phyloP scores from a whole-genome alignment of 2,113 vertebrate species.

The Lipophrys pholis region DNA sequence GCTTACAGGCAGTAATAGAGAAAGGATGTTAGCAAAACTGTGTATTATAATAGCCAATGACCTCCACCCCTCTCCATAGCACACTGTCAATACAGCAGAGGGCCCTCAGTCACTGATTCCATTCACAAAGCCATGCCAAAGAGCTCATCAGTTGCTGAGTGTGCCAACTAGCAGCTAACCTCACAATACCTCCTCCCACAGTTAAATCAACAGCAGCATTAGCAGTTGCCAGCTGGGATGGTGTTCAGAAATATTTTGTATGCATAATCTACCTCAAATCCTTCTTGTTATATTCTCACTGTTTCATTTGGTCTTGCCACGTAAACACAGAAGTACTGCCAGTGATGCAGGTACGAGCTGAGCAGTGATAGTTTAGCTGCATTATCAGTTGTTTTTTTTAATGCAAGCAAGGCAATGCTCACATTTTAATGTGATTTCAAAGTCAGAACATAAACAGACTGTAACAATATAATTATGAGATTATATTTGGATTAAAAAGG shows the following conservation, averaged over 20 bases:
- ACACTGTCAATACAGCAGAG: slow-evolving; percentile 44
- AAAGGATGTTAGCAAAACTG: slow-evolving; percentile 61
- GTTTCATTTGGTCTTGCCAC: slow-evolving; percentile 3
- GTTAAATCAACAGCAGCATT: slow-evolving; percentile 47
- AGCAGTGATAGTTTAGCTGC: slow-evolving; percentile 1
- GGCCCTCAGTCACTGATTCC: slow-evolving; percentile 50
- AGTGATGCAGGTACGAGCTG: slow-evolving; percentile 9
- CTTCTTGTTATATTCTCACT: slow-evolving; percentile 19
- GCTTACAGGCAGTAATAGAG: slow-evolving; percentile 50
- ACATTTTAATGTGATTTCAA: neutral
- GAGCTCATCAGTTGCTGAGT: slow-evolving; percentile 49
- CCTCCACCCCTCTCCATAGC: slow-evolving; percentile 56
- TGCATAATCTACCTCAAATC: slow-evolving; percentile 39
- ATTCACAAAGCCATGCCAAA: slow-evolving; percentile 57
- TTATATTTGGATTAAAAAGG: slow-evolving; percentile 7
- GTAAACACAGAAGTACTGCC: neutral
- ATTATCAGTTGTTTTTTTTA: neutral
- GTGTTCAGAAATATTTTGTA: slow-evolving; percentile 51
- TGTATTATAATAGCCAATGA: slow-evolving; percentile 52
- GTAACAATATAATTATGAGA: slow-evolving; percentile 9
- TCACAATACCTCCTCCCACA: slow-evolving; percentile 36
- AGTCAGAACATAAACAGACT: slow-evolving; percentile 2
- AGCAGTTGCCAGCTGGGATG: slow-evolving; percentile 56
- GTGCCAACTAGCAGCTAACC: slow-evolving; percentile 48
- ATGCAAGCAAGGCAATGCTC: neutral